Evolutionary conservation across 2,888 invertebrate genomes (phyloP).

Genomic region (Rotaria sp.): DNA sequence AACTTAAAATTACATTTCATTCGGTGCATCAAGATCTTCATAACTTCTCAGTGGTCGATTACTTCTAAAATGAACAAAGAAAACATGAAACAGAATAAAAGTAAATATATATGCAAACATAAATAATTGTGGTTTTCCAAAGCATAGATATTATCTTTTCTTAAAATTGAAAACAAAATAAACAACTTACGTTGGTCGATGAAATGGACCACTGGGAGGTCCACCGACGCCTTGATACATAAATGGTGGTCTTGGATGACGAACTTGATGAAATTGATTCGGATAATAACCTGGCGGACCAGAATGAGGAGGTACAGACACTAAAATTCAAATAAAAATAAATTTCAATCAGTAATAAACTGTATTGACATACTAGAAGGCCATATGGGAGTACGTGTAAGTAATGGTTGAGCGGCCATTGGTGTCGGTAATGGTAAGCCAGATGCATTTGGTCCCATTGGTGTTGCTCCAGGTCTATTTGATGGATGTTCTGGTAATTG

Average conservation of each 20-base stretch:
- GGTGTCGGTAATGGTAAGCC: constrained; percentile 21
- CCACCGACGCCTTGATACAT: neutral
- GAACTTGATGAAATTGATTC: neutral
- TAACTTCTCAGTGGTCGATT: neutral
- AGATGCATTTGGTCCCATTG: neutral
- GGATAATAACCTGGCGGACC: neutral
- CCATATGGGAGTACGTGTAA: neutral
- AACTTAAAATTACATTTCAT: neutral
- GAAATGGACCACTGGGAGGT: neutral
- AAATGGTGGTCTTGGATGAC: neutral
- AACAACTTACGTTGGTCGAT: neutral
- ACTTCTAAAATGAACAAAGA: neutral
- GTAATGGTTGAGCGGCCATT: neutral
- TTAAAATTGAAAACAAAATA: too few relatives aligned
- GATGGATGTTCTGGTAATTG: constrained; percentile 35
- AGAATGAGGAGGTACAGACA: neutral
- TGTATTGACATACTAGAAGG: neutral
- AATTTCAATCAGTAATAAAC: neutral
- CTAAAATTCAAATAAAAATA: neutral
- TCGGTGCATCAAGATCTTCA: constrained; percentile 21
- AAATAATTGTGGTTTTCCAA: too few relatives aligned
- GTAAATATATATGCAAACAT: neutral
- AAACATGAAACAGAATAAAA: neutral
- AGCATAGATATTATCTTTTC: too few relatives aligned
- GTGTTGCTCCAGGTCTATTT: neutral